These are phyloP conservation scores for Lepus oiostolus DNA, from an alignment of 2,797 vertebrate genomes.

Conservation along the genomic window DNA sequence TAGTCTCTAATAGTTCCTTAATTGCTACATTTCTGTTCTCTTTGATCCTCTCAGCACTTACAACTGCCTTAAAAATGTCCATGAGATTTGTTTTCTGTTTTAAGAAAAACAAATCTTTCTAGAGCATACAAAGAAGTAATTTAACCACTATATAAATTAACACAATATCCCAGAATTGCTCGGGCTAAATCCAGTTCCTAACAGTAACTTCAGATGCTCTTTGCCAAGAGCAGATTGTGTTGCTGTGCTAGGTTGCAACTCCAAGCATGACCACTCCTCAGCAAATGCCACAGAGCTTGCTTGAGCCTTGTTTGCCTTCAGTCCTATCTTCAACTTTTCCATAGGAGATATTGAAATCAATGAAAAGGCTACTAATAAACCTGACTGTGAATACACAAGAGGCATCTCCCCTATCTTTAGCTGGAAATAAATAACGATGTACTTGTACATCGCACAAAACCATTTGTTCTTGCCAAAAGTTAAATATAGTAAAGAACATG, in stretches of 20 bases:
- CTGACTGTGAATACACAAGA: background rate
- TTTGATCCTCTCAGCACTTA: background rate
- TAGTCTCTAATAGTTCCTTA: background rate
- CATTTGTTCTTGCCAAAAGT: background rate
- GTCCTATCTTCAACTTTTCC: background rate
- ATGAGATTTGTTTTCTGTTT: slow-evolving; percentile 13
- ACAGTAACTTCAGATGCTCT: slow-evolving; percentile 11
- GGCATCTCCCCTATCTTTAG: background rate
- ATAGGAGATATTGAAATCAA: background rate
- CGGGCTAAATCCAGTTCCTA: slow-evolving; percentile 16
- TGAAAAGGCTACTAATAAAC: background rate
- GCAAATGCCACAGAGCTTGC: background rate
- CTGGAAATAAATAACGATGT: background rate
- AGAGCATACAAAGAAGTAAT: slow-evolving; percentile 27
- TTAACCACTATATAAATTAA: slow-evolving; percentile 22
- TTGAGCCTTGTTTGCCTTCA: background rate
- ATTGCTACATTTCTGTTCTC: background rate
- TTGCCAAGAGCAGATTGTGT: background rate
- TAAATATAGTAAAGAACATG: background rate
- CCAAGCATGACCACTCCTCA: background rate
- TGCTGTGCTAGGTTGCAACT: background rate
- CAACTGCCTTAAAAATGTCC: background rate
- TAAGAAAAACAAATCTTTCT: slow-evolving; percentile 23
- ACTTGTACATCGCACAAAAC: background rate
- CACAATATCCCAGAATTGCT: background rate